Percentiles rank a stretch among this genome's conserved stretches.
phyloP scores from a whole-genome alignment of 2,888 invertebrate genomes.

The Eristalis intricaria region DNA sequence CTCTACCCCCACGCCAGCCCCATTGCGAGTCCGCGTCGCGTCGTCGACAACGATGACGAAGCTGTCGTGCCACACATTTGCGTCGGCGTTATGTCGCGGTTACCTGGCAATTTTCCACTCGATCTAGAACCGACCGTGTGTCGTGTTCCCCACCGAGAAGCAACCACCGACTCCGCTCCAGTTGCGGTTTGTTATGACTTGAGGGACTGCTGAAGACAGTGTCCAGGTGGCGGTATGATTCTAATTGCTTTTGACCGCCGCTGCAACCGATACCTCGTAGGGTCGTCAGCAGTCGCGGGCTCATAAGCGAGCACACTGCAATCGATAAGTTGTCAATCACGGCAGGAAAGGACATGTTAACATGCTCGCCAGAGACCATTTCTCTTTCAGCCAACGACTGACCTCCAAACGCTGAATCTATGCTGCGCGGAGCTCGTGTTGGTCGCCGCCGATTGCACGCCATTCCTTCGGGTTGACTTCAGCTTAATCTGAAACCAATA shows the following conservation, averaged over 20 bases:
- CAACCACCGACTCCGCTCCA: not conserved
- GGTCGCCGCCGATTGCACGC: not conserved
- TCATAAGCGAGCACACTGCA: not conserved
- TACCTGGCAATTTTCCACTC: not conserved
- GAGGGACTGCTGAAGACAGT: not conserved
- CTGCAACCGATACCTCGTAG: not conserved
- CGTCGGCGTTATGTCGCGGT: not conserved
- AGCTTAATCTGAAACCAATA: not conserved
- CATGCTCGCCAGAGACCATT: not conserved
- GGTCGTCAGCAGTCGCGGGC: not conserved
- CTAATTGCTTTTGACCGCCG: conserved; percentile 46
- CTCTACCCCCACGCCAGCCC: not conserved
- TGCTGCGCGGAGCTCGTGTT: not conserved
- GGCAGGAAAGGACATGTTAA: conserved; percentile 26
- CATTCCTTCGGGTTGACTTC: not conserved
- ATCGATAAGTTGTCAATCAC: conserved; percentile 11
- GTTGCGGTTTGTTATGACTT: conserved; percentile 17
- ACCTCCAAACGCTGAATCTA: conserved; percentile 25
- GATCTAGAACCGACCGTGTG: not conserved
- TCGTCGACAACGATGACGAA: not conserved
- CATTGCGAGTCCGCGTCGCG: not conserved
- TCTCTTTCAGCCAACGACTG: conserved; percentile 5
- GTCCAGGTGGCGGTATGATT: conserved; percentile 15
- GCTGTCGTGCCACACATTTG: not conserved
- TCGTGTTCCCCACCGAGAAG: not conserved